phyloP scores from a whole-genome alignment of 2,113 vertebrate genomes.

The Apodemus sylvaticus region DNA sequence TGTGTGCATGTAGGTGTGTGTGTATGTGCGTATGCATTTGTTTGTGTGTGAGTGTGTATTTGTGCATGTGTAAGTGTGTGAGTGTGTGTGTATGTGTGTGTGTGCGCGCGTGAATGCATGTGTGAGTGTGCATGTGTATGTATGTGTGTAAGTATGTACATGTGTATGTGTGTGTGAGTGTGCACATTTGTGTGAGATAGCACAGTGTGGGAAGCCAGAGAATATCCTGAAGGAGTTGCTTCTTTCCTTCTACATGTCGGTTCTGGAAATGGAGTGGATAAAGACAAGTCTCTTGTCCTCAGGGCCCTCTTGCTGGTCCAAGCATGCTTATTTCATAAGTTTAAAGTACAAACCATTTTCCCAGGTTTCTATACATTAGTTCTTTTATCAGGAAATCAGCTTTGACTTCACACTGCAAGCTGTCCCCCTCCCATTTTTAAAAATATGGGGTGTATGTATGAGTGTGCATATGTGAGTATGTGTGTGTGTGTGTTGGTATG shows the following conservation, averaged over 20 bases:
- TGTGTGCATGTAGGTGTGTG: neutral
- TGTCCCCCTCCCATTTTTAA: neutral
- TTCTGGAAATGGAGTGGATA: neutral
- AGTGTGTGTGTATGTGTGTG: neutral
- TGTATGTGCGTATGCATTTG: neutral
- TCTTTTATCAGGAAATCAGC: slow-evolving; percentile 55
- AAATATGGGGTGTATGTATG: neutral
- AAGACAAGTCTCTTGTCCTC: neutral
- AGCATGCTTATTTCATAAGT: neutral
- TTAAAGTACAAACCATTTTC: neutral
- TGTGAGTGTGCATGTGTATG: neutral
- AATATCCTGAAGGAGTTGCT: neutral
- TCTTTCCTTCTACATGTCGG: neutral
- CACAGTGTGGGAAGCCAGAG: neutral
- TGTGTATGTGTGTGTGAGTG: neutral
- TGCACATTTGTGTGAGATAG: neutral
- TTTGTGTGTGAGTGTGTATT: neutral
- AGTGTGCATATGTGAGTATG: no score
- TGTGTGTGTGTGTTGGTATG: no score
- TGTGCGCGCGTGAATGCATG: neutral
- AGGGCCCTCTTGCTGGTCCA: neutral
- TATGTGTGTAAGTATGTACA: no score
- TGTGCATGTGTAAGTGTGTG: neutral
- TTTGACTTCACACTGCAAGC: neutral
- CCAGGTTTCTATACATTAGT: neutral